Evolutionary conservation across 2,113 vertebrate species (phyloP), one percentile per base, ranked within the genome.

Genomic region (Phyllopteryx taeniolatus): DNA sequence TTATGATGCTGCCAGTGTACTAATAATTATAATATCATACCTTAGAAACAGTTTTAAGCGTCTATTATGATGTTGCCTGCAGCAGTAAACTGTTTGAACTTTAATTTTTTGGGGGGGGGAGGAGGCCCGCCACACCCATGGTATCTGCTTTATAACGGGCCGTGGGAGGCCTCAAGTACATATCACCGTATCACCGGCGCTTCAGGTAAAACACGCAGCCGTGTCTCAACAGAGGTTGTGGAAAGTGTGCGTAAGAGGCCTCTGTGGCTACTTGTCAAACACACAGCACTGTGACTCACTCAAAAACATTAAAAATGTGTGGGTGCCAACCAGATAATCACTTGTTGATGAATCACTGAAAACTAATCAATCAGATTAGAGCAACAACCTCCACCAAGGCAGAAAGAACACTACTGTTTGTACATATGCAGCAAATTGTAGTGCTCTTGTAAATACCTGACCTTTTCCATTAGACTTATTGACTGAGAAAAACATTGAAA

Each of bases 281-380:
- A 17, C 44, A 67, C 8, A 60, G 46, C 2, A 71, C n/a, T 27
- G 73, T 72, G 71, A 87, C 42, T 85, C 71, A 86, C 67, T 67
- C 33, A 75, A 70, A 76, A 70, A 70, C 60, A 43, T 67, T 46
- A 31, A 65, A 19, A 66, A 39, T 20, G 61, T 54, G 43, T 10
- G n/a, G 53, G 20, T 6, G n/a, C 8, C n/a, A 56, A n/a, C 8
- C 72, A 76, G 39, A 2, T 46, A 20, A 46, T 35, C 1, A 9
- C 1, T 67, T 68, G 35, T 2, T 11, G 8, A 17, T 5, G 20
- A 14, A 66, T 15, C 6, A 10, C 39, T 43, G 39, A 15, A 27
- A 35, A 33, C 31, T 61, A 35, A 35, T 61, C 31, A 61, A 19
- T 61, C 59, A 61, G 14, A 31, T 27, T 5, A 6, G 27, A 27